These are phyloP conservation scores for Halichoeres trimaculatus DNA, from an alignment of 2,113 vertebrate species.

Conservation along the genomic window DNA sequence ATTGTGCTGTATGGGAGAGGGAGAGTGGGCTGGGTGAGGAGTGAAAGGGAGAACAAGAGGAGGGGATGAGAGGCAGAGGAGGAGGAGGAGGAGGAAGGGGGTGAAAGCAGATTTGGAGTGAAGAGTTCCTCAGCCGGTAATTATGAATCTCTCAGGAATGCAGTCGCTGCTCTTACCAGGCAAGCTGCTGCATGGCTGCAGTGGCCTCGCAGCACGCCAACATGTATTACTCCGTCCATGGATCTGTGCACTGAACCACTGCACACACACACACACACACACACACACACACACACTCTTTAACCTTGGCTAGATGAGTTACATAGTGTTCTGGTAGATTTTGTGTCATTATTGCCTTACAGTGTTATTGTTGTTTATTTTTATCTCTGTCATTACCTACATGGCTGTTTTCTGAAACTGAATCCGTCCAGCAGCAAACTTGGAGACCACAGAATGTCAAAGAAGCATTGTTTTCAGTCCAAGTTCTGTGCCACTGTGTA, in stretches of 20 bases:
- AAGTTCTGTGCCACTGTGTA: constrained; percentile 30
- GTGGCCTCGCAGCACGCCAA: constrained; percentile 38
- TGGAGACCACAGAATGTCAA: constrained; percentile 62
- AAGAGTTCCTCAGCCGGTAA: constrained; percentile 74
- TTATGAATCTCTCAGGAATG: constrained; percentile 84
- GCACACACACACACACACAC: background rate
- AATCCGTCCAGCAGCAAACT: constrained; percentile 54
- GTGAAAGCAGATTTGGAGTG: constrained; percentile 69
- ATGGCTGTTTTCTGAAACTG: constrained; percentile 49
- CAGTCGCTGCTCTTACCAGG: constrained; percentile 65
- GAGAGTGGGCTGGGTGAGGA: background rate
- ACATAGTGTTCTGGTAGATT: constrained; percentile 35
- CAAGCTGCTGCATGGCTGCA: constrained; percentile 80
- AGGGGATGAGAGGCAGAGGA: no score
- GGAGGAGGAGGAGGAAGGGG: constrained; percentile 8
- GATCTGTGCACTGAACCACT: constrained; percentile 17
- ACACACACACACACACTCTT: background rate
- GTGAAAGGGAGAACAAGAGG: constrained; percentile 23
- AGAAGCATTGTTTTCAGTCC: constrained; percentile 38
- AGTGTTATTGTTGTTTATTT: constrained; percentile 54
- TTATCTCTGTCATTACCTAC: constrained; percentile 47
- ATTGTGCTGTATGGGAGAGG: constrained; percentile 38
- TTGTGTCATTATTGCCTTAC: constrained; percentile 39
- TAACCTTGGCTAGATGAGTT: constrained; percentile 27
- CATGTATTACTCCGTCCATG: constrained; percentile 35